Conservation (phyloP, 2,797 vertebrate species). For the Pelodytes ibericus region DNA sequence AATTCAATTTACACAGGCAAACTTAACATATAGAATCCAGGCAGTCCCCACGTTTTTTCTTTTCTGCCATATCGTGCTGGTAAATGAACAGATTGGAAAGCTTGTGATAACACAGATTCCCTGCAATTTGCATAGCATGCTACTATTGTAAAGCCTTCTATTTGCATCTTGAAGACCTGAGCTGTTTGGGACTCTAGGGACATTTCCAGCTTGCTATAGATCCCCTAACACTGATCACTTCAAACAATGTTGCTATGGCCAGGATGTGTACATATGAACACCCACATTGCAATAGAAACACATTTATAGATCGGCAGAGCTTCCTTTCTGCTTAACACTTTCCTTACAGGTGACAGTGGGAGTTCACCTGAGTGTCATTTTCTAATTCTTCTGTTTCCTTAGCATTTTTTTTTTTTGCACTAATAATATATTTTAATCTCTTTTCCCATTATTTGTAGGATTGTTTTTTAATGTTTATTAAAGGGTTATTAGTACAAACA, state of each 20-base stretch:
- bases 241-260: neutral
- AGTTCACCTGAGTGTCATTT: neutral
- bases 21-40: neutral
- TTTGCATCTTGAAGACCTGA: neutral
- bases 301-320: neutral
- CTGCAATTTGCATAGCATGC: neutral
- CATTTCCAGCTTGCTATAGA: neutral
- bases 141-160: neutral
- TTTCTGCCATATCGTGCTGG: neutral
- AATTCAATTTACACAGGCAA: neutral
- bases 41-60: neutral
- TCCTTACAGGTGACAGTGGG: neutral
- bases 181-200: neutral
- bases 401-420: no score
- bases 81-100: neutral
- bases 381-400: no score
- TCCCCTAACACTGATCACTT: constrained; percentile 15
- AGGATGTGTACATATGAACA: constrained; percentile 5
- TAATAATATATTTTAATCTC: no score
- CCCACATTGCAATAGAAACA: constrained; percentile 2
- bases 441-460: no score
- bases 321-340: constrained; percentile 8
- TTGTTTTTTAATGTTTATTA: no score
- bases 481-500: no score
- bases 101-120: neutral